Evolutionary conservation across 2,888 invertebrate genomes (phyloP), one percentile per base, ranked within the genome.

Genomic region (Caprella mutica): DNA sequence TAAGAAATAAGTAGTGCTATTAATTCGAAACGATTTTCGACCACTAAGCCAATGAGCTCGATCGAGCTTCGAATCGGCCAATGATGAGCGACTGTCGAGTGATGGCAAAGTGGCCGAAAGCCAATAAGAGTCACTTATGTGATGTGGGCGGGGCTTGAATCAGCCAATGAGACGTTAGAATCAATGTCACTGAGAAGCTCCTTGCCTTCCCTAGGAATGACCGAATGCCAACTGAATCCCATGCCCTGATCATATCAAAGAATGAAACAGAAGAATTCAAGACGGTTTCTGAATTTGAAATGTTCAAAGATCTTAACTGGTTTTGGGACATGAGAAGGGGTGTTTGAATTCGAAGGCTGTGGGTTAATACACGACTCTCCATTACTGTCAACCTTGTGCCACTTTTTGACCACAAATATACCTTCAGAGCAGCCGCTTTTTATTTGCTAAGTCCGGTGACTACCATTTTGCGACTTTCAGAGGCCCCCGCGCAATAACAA

Each of bases 51-150:
- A 61, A 61, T 61, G 54, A 53, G 46, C 53, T 51, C 56, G 52
- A 43, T 12, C 43, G 23, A 38, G 17, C 38, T 53, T 55, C 55
- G 44, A 54, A 57, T 57, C 61, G 50, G 57, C 61, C 61, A 61
- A 56, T 61, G 53, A 54, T 43, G 30, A 26, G 30, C 42, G 19
- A 40, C 57, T 52, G 43, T 57, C 56, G 44, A 61, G 61, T 57
- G 57, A 57, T 57, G 29, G 43, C 44, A 46, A 57, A 48, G 19
- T 24, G 39, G 42, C 17, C 30, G 5, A 23, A 39, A 21, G n/a
- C 61, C 61, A 61, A 61, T 61, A 54, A 29, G 30, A 26, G 27
- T 38, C 29, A 21, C 48, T 52, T 17, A 44, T 46, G 54, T 54
- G 51, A 46, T 50, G 5, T 12, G 55, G 61, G 61, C 57, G 61